Base-by-base conservation (phyloP, 2,113 vertebrate species). In the Emydocephalus ijimae region DNA sequence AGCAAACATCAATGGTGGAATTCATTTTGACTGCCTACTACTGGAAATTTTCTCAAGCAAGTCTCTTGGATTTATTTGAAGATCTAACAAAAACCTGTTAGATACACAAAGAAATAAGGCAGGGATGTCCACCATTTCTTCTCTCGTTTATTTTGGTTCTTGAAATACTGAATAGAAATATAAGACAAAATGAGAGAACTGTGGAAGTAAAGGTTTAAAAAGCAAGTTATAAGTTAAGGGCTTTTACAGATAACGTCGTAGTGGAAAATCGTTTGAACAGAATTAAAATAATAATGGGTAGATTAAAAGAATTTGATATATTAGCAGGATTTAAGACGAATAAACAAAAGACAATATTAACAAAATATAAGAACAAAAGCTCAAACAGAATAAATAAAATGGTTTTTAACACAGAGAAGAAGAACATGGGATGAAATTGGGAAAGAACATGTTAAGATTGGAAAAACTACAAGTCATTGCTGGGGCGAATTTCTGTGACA, bases 21-120 rank as follows among this genome's bases (percentile, higher is more conserved):
- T 89, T 50, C 87, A 89, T 93, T 89, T 64, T 85, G 43, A 88
- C 50, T 85, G 61, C 86, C 90, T 86, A 91, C 93, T 85, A 61
- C 90, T 85, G 93, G 86, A 59, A 39, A 55, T n/a, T n/a, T 64
- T 23, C 34, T 87, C 39, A 81, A 43, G 59, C 52, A 81, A 52
- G 10, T 88, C 52, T 74, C 7, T 6, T 43, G 52, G 4, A 29
- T 26, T 81, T 34, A 18, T 48, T 89, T 2, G 3, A 24, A 50
- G 45, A 26, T 34, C 29, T 69, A 69, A 69, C 64, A 69, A 69
- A 69, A 69, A 5, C 64, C 64, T 69, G 29, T 69, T 69, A 69
- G 64, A 69, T n/a, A 69, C 14, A 69, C 14, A 69, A 69, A 69
- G 64, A 14, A 34, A 34, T 69, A 69, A 5, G 14, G 15, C 12